Base-by-base conservation (phyloP, 2,797 vertebrate species). In the Acanthiza pusilla region DNA sequence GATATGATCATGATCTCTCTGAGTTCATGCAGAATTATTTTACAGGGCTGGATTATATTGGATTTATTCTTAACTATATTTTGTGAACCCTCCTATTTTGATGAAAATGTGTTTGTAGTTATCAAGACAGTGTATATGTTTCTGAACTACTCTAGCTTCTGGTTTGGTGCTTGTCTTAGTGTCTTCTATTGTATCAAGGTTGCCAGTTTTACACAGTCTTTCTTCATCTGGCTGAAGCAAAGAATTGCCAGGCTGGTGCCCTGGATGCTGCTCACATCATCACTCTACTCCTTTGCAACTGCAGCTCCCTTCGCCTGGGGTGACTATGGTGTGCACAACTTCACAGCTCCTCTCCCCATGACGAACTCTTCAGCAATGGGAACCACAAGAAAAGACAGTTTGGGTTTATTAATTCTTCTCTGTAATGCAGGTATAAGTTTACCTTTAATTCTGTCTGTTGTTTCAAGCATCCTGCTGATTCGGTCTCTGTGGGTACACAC, bases 281-380 rank as follows among this genome's bases (percentile, higher is more conserved):
- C 18, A 18, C 25, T 91, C 42, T 43, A 20, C 54, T 91, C 85
- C 36, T 21, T 89, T 5, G 14, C 17, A 48, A 32, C 16, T 0
- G 14, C 58, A 42, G 29, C 86, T 75, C 45, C 73, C 13, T 79
- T 75, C 0, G 1, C 4, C 45, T 91, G 16, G 43, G 2, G 21
- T 15, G 4, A 2, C 26, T 3, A 36, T 3, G 0, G 6, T 0
- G 1, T 4, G 34, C 54, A 36, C 0, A 0, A 83, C 22, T 48
- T 75, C 72, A 79, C 67, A 58, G 30, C 63, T 83, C 50, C 40
- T 58, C 19, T 19, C 18, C 6, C 50, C 5, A 1, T 2, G 68
- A 71, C 34, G n/a, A 75, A 86, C 36, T 50, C 54, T 58, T 92
- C 88, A 47, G 29, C 36, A 54, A 7, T 5, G 9, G 48, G 12